Percentiles rank a stretch among this genome's conserved stretches.
Evolutionary conservation across 2,113 vertebrate species (phyloP).

Genomic region (zebrafish (Danio rerio)): DNA sequence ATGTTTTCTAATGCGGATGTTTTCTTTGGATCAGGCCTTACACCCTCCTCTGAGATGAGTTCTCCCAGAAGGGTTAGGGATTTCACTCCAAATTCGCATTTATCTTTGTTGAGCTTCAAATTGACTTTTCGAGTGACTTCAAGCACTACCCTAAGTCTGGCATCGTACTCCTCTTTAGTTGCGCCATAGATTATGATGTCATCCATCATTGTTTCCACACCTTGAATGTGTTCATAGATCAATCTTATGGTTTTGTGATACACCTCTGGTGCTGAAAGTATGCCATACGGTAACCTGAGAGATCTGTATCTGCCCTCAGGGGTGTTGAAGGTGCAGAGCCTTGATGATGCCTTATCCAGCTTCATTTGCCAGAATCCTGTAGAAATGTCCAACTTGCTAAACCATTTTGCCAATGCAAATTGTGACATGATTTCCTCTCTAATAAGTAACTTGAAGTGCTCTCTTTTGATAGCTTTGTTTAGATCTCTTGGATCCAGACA

Average conservation of each 20-base stretch:
- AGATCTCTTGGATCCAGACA: conserved; percentile 52
- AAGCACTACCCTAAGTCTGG: conserved; percentile 12
- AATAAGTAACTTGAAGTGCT: conserved; percentile 54
- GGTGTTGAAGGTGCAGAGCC: background rate
- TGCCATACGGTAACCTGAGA: background rate
- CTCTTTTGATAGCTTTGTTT: conserved; percentile 49
- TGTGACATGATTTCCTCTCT: conserved; percentile 50
- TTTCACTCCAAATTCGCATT: conserved; percentile 50
- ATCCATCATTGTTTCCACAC: conserved; percentile 47
- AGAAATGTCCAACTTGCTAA: conserved; percentile 38
- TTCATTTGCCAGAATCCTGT: background rate
- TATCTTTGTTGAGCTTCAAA: conserved; percentile 47
- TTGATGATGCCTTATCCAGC: background rate
- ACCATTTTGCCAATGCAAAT: conserved; percentile 54
- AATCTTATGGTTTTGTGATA: conserved; percentile 53
- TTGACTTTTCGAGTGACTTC: conserved; percentile 13
- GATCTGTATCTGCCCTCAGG: background rate
- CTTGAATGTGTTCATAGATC: conserved; percentile 42
- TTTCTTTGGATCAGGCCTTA: conserved; percentile 48
- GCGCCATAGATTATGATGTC: conserved; percentile 43
- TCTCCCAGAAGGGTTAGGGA: conserved; percentile 49
- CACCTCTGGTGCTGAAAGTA: conserved; percentile 39
- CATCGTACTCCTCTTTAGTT: conserved; percentile 22
- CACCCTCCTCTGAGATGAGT: conserved; percentile 40
- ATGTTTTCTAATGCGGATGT: conserved; percentile 47